Evolutionary conservation across 2,888 invertebrate species (phyloP), one percentile per base, ranked within the genome.

Genomic region (Eupeodes luniger): DNA sequence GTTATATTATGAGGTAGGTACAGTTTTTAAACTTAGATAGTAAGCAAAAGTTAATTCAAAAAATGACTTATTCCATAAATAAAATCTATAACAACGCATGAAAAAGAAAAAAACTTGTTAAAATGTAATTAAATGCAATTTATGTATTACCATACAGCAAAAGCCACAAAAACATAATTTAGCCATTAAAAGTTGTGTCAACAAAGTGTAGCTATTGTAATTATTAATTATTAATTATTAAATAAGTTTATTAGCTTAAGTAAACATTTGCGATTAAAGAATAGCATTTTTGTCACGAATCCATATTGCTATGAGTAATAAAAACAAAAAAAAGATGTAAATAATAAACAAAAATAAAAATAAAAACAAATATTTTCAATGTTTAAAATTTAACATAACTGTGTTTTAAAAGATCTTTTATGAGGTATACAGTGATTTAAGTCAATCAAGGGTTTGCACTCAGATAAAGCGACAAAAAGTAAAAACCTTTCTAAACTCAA

Each of bases 301-400:
- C 59, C 69, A 75, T 84, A 81, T 85, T 85, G 78, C 88, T 88
- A 59, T 85, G 78, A 88, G 88, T 88, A 88, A 88, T 88, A 55
- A 85, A 76, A 88, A 70, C 69, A 77, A 53, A 88, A 53, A 88
- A 72, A 59, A 74, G 72, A 81, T 85, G 85, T 85, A 85, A 66
- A 85, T 85, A 87, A 57, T 76, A 88, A 81, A 88, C 81, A 88
- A 72, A 27, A 78, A 47, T 76, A 78, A 83, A 86, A 85, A 88
- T 85, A 88, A 83, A 79, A 75, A 81, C 70, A 79, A 81, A 59
- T 88, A 88, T 88, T 88, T 88, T 88, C 85, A 88, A 88, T 88
- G 88, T 88, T 88, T 88, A 77, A 81, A 88, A 88, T 77, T 88
- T 81, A 80, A 83, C 5, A 53, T 19, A 27, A 5, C 1, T 61